phyloP scores from a whole-genome alignment of 2,113 vertebrate species.

The Harpagus bidentatus region DNA sequence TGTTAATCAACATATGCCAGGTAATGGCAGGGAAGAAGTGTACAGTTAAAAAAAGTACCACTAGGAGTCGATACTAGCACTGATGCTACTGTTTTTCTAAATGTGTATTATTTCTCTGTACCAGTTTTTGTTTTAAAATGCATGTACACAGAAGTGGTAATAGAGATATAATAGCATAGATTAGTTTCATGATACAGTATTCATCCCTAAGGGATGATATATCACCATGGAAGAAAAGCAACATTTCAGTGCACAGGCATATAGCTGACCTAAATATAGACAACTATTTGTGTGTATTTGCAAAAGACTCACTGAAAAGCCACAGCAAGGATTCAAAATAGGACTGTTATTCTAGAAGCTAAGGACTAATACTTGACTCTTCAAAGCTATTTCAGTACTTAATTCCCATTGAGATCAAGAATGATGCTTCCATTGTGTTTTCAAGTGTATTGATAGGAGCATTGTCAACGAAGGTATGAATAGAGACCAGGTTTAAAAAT shows the following conservation, averaged over 20 bases:
- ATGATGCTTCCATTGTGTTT: neutral
- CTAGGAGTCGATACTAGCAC: neutral
- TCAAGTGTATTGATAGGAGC: neutral
- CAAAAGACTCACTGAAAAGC: neutral
- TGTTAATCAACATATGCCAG: neutral
- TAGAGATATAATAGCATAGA: neutral
- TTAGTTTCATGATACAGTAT: neutral
- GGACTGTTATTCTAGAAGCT: neutral
- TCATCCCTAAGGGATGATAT: neutral
- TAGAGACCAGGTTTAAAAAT: neutral
- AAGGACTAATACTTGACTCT: neutral
- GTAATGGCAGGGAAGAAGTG: neutral
- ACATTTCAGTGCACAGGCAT: neutral
- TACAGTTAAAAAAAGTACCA: neutral
- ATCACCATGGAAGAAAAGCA: neutral
- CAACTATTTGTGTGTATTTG: neutral
- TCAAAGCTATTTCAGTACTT: neutral
- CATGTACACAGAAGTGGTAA: neutral
- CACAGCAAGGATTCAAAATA: neutral
- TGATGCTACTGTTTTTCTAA: neutral
- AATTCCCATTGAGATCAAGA: neutral
- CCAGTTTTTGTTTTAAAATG: neutral
- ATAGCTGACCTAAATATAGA: conserved; percentile 1
- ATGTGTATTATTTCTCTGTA: neutral
- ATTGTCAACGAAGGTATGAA: neutral